phyloP scores from a whole-genome alignment of 2,797 vertebrate genomes.

The Sparidentex hasta region DNA sequence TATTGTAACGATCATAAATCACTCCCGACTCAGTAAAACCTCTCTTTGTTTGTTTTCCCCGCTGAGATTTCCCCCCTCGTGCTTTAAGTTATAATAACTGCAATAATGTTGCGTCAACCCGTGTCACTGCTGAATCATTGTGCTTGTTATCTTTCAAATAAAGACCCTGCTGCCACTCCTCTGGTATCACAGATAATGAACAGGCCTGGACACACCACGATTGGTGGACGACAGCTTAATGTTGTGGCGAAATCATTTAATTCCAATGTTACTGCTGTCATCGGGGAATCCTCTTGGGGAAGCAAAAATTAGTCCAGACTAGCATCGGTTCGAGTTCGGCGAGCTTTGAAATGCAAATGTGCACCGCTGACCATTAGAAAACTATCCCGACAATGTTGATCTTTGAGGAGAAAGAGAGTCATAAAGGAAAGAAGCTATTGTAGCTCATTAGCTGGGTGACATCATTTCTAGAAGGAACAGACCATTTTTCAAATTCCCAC shows the following conservation, averaged over 20 bases:
- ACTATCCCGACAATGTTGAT: neutral
- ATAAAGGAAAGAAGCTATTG: neutral
- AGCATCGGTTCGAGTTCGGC: neutral
- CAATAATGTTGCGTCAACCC: conserved; percentile 37
- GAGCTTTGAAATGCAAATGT: neutral
- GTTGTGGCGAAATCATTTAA: neutral
- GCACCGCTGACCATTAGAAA: neutral
- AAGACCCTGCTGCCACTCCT: conserved; percentile 14
- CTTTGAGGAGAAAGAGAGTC: neutral
- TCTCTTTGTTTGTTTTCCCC: conserved; percentile 31
- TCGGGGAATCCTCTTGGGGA: neutral
- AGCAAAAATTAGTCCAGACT: neutral
- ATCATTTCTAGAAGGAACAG: neutral
- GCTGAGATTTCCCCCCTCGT: conserved; percentile 12
- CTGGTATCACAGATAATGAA: conserved; percentile 20
- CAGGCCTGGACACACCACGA: neutral
- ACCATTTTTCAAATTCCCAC: too few relatives aligned
- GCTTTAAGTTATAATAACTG: conserved; percentile 29
- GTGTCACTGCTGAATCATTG: conserved; percentile 13
- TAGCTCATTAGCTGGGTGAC: neutral
- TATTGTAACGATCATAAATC: conserved; percentile 52
- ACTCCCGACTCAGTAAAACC: conserved; percentile 16
- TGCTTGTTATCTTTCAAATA: conserved; percentile 40
- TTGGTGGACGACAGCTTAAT: neutral
- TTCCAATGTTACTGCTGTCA: neutral